A percentile compares a stretch with the other conserved stretches of the same genome.
Conservation (phyloP, 2,888 invertebrate genomes). For the Muscina levida region DNA sequence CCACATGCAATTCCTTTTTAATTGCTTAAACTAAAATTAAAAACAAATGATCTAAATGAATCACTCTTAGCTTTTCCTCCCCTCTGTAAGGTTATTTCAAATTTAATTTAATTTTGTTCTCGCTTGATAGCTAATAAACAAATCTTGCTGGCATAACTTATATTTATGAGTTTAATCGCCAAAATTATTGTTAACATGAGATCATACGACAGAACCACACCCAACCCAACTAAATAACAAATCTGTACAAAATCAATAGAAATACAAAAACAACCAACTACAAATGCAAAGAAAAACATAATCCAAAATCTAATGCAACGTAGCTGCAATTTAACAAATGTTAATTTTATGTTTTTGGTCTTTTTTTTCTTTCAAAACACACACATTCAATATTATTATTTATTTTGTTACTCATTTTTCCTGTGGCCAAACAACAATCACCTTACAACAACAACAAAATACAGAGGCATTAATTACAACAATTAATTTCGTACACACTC, state of each 20-base stretch:
- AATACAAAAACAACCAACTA: neutral
- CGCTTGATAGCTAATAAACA: no score
- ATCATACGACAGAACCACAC: constrained; percentile 46
- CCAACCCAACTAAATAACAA: constrained; percentile 25
- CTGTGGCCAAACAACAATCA: constrained; percentile 65
- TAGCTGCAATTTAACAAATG: constrained; percentile 25
- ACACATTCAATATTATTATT: neutral
- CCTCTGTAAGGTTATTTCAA: no score
- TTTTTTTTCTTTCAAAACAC: constrained; percentile 2
- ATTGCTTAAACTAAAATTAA: no score
- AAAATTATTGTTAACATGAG: constrained; percentile 59
- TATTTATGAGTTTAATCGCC: constrained; percentile 55
- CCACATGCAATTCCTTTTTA: no score
- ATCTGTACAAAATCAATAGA: constrained; percentile 8
- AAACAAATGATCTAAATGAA: no score
- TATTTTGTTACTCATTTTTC: constrained; percentile 23
- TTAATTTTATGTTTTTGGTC: constrained; percentile 30
- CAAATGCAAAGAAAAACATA: constrained; percentile 7
- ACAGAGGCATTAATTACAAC: constrained; percentile 61
- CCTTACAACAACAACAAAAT: constrained; percentile 44
- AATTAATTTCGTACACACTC: constrained; percentile 62
- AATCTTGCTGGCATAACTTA: constrained; percentile 34
- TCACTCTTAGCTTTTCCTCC: no score
- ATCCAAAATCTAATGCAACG: constrained; percentile 4
- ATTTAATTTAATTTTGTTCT: no score